These are phyloP conservation scores for Hippopotamus amphibius DNA, from an alignment of 2,113 vertebrate genomes.

Conservation along the genomic window DNA sequence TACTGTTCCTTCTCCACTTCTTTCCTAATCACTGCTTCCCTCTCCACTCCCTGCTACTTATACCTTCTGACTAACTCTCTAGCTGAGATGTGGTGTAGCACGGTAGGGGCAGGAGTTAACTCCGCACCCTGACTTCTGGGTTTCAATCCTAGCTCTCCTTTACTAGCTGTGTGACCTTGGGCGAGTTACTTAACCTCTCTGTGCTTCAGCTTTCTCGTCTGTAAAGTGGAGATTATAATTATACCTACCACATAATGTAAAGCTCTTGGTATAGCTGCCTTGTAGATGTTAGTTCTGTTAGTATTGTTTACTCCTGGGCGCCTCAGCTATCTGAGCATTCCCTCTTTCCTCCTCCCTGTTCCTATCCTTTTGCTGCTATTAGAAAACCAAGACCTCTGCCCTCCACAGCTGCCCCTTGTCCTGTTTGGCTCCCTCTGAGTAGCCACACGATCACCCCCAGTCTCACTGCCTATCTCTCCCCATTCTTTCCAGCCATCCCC, in stretches of 20 bases:
- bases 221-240: not conserved
- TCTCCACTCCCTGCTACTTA: not conserved
- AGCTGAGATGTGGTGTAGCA: not conserved
- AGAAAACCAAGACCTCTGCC: not conserved
- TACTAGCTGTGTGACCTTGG: not conserved
- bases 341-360: not conserved
- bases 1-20: not conserved
- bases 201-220: not conserved
- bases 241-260: not conserved
- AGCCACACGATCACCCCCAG: not conserved
- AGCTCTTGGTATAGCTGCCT: not conserved
- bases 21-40: not conserved
- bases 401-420: not conserved
- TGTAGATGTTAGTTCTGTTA: not conserved
- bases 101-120: not conserved
- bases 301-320: not conserved
- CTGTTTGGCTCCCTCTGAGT: not conserved
- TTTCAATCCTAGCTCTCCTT: not conserved
- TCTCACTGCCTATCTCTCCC: not conserved
- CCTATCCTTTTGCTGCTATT: not conserved
- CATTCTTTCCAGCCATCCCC: accelerated
- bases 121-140: not conserved
- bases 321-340: not conserved
- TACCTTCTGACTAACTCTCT: not conserved
- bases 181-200: not conserved